phyloP scores from a whole-genome alignment of 2,113 vertebrate species.

The Gopherus evgoodei region DNA sequence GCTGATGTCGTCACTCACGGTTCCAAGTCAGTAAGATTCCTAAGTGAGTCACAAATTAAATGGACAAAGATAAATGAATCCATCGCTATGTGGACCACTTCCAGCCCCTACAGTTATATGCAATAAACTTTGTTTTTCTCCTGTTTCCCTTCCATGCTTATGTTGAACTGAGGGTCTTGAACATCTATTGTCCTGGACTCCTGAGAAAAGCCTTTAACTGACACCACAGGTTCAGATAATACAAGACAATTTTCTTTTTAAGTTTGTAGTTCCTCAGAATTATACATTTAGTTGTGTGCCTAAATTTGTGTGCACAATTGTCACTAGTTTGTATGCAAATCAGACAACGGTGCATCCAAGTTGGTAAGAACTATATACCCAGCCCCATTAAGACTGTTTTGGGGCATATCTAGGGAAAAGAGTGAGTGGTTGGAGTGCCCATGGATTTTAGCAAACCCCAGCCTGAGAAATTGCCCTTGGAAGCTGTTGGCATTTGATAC shows the following conservation, averaged over 20 bases:
- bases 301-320: not conserved
- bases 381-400: conserved; percentile 1
- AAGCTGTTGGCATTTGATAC: not conserved
- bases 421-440: not conserved
- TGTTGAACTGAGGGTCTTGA: not conserved
- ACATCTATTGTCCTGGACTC: not conserved
- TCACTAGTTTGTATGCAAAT: not conserved
- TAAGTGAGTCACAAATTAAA: not conserved
- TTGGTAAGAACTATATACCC: not conserved
- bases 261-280: not conserved
- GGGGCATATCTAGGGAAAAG: not conserved
- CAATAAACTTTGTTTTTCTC: not conserved
- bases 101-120: not conserved
- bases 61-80: not conserved
- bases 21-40: not conserved
- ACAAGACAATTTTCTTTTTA: not conserved
- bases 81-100: not conserved
- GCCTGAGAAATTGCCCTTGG: not conserved
- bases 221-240: not conserved
- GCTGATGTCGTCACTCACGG: not conserved
- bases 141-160: not conserved
- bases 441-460: not conserved
- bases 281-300: not conserved
- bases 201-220: not conserved
- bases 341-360: not conserved